Evolutionary conservation across 2,797 vertebrate species (phyloP), one percentile per base, ranked within the genome.

Genomic region (Smutsia gigantea): DNA sequence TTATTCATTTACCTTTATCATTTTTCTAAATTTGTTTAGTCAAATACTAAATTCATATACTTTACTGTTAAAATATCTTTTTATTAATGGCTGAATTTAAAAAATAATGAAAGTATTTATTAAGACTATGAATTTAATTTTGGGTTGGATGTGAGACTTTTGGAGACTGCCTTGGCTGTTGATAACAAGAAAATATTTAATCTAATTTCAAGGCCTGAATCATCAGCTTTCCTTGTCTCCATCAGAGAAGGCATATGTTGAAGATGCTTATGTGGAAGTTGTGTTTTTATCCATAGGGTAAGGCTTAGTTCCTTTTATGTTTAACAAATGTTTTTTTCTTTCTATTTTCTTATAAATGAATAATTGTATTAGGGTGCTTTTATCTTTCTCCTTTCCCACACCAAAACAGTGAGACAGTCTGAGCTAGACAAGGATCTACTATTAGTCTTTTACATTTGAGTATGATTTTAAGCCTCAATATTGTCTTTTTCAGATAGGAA

Each of bases 91-190:
- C 27, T 87, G 27, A 29, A 85, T 19, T 68, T 78, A 86, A 7
- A 68, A 89, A 85, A 89, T 81, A 64, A 59, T 90, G 77, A 63
- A 87, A 61, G 39, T 61, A 94, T 66, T 72, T 61, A 94, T 66
- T 77, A 68, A 37, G 14, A 19, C 25, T 55, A 11, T 61, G 51
- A 59, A 46, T 85, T 68, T 31, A 89, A 57, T 72, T 19, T 39
- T 82, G 14, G 5, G 4, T 69, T 85, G 81, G 21, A 63, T 23
- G 63, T 39, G 84, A 89, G 72, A 53, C 59, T 89, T 69, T 25
- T 1, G 42, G 39, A 51, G 39, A 42, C 19, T 63, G 46, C 49
- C 53, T 59, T 77, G 46, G 59, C 21, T 94, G 8, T 94, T 37
- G 10, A 39, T 86, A 86, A n/a, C 5, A 31, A 94, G 21, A 34